phyloP scores from a whole-genome alignment of 1,140 invertebrate species.

The Zaprionus vittiger region DNA sequence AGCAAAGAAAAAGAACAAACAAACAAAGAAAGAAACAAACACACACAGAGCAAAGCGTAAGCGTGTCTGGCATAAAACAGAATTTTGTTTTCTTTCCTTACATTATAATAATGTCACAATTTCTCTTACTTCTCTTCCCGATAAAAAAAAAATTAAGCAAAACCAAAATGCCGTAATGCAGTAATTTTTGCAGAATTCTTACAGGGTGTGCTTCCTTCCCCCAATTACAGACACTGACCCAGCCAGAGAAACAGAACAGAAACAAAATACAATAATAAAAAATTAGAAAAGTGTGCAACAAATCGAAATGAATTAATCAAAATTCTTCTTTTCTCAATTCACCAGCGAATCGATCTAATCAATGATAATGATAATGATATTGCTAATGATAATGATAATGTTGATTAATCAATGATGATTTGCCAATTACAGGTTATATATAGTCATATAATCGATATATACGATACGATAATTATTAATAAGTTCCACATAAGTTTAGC shows the following conservation, averaged over 20 bases:
- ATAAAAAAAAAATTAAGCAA: constrained; percentile 21
- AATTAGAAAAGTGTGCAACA: constrained; percentile 24
- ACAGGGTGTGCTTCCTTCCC: constrained; percentile 21
- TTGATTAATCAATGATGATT: constrained; percentile 76
- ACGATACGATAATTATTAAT: constrained; percentile 44
- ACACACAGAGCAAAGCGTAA: constrained; percentile 42
- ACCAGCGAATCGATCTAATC: constrained; percentile 71
- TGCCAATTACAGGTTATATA: constrained; percentile 71
- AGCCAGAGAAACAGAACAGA: constrained; percentile 2
- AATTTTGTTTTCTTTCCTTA: constrained; percentile 20
- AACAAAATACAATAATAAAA: neutral
- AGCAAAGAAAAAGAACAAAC: constrained; percentile 17
- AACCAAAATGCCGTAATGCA: constrained; percentile 17
- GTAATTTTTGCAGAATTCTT: constrained; percentile 33
- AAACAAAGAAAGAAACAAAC: neutral
- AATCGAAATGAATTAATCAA: constrained; percentile 76
- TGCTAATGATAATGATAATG: constrained; percentile 33
- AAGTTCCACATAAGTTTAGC: constrained; percentile 73
- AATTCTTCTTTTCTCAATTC: constrained; percentile 81
- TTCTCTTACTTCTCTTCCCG: constrained; percentile 67
- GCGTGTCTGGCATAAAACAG: constrained; percentile 41
- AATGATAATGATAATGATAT: constrained; percentile 35
- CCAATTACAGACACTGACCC: constrained; percentile 8
- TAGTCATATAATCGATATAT: constrained; percentile 49
- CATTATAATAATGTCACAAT: constrained; percentile 66